Conservation (phyloP, 2,113 vertebrate species). For the Esox niger region DNA sequence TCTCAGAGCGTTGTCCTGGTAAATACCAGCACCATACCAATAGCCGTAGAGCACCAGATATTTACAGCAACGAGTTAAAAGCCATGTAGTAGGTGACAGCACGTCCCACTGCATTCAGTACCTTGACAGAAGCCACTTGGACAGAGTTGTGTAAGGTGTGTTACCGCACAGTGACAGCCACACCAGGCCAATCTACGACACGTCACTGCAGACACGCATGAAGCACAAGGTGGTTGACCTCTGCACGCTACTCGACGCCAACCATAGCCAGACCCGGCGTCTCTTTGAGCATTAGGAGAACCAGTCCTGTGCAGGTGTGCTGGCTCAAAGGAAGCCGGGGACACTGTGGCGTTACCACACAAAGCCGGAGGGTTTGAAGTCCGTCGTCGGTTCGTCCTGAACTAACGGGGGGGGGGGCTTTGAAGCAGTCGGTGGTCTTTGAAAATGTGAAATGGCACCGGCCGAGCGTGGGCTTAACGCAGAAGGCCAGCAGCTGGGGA, state of each 20-base stretch:
- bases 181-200: too few species aligned
- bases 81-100: not conserved
- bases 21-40: not conserved
- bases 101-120: not conserved
- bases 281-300: not conserved
- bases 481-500: slow-evolving; percentile 3
- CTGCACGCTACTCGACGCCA: not conserved
- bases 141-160: not conserved
- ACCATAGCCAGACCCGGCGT: not conserved
- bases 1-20: not conserved
- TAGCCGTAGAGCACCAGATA: not conserved
- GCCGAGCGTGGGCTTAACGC: not conserved
- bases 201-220: too few species aligned
- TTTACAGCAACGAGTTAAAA: not conserved
- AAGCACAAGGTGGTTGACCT: too few species aligned
- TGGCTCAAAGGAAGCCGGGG: not conserved
- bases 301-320: not conserved
- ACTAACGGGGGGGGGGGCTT: slow-evolving; percentile 7
- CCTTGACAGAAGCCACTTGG: not conserved
- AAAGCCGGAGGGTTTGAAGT: not conserved
- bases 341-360: not conserved
- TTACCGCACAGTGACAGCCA: too few species aligned
- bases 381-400: not conserved
- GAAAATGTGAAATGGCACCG: slow-evolving; percentile 4
- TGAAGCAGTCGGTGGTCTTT: slow-evolving; percentile 8